Evolutionary conservation across 2,888 invertebrate genomes (phyloP).

Genomic region (Chrysomela aeneicollis): DNA sequence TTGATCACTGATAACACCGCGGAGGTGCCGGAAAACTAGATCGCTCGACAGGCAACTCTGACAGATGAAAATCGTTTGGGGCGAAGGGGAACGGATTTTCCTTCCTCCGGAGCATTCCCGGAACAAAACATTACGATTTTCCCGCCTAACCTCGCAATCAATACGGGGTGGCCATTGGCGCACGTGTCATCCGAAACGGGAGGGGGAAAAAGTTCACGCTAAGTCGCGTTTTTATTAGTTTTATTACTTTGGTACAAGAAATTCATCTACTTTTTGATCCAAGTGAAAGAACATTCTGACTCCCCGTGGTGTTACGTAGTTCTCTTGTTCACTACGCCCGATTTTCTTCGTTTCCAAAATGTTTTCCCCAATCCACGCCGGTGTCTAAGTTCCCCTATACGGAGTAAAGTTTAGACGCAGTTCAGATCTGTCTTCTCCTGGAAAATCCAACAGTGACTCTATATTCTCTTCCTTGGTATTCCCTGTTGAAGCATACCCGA

Average conservation of each 20-base stretch:
- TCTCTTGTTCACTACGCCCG: too few species aligned
- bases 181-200: neutral
- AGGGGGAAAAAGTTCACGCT: too few species aligned
- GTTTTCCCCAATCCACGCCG: conserved; percentile 6
- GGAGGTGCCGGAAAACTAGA: conserved; percentile 8
- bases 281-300: too few species aligned
- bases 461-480: conserved; percentile 25
- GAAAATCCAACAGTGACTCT: conserved; percentile 11
- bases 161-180: conserved; percentile 50
- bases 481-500: conserved; percentile 5
- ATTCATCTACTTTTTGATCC: too few species aligned
- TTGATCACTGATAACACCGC: conserved; percentile 4
- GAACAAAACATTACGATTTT: conserved; percentile 56
- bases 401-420: conserved; percentile 39
- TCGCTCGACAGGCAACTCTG: conserved; percentile 29
- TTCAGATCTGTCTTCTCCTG: conserved; percentile 26
- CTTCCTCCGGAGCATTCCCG: conserved; percentile 47
- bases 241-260: too few species aligned
- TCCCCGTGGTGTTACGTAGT: too few species aligned
- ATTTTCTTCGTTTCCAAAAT: neutral
- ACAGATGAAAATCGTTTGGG: conserved; percentile 34
- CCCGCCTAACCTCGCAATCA: conserved; percentile 51
- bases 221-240: too few species aligned
- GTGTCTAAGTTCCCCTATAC: conserved; percentile 2
- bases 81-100: conserved; percentile 38